These are phyloP conservation scores for Esox lucius DNA, from an alignment of 2,797 vertebrate species.

Conservation along the genomic window DNA sequence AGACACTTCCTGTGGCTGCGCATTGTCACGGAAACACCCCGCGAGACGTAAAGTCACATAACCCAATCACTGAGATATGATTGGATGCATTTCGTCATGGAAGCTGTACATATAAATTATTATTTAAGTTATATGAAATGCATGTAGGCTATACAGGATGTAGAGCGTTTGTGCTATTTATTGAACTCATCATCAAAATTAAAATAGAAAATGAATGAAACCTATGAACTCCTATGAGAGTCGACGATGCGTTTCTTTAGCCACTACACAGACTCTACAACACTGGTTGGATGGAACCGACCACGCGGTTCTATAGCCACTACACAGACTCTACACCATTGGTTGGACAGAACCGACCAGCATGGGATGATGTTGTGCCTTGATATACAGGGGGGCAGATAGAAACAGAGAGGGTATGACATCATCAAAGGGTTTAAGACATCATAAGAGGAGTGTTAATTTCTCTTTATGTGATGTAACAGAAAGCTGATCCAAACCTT, in stretches of 20 bases:
- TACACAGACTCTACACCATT: not conserved
- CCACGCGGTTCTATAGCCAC: slow-evolving; percentile 57
- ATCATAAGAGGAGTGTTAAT: not conserved
- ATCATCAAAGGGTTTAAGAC: slow-evolving; percentile 7
- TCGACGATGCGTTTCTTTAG: not conserved
- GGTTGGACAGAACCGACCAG: slow-evolving; percentile 62
- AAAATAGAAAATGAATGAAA: slow-evolving; percentile 61
- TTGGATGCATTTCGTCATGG: slow-evolving; percentile 49
- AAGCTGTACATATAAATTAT: slow-evolving; percentile 94
- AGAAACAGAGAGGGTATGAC: slow-evolving; percentile 40
- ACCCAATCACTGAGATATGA: slow-evolving; percentile 12
- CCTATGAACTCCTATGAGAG: slow-evolving; percentile 49
- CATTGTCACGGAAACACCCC: slow-evolving; percentile 90
- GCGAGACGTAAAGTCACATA: slow-evolving; percentile 78
- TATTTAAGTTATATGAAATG: slow-evolving; percentile 99
- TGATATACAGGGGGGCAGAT: slow-evolving; percentile 70
- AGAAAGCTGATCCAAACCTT: not conserved
- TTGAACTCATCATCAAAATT: slow-evolving; percentile 83
- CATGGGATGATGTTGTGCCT: slow-evolving; percentile 83
- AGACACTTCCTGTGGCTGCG: slow-evolving; percentile 96
- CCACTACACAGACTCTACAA: not conserved
- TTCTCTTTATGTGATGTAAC: not conserved
- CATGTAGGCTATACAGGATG: slow-evolving; percentile 97
- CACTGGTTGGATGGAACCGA: slow-evolving; percentile 30
- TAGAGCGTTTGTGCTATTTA: slow-evolving; percentile 99